Evolutionary conservation across 2,797 vertebrate species (phyloP).

Genomic region (Decapterus maruadsi): DNA sequence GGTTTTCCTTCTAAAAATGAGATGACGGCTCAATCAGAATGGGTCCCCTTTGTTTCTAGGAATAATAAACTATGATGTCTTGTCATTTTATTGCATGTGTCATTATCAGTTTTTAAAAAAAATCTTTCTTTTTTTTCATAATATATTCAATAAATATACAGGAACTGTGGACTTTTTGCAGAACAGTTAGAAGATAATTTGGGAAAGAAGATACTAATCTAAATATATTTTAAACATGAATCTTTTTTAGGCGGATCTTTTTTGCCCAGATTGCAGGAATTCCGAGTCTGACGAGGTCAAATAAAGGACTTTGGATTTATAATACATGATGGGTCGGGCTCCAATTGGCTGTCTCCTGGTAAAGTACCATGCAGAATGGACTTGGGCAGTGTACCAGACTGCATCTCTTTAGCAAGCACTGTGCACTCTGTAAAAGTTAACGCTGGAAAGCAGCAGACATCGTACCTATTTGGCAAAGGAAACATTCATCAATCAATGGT

Average conservation of each 20-base stretch:
- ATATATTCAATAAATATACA: slow-evolving; percentile 85
- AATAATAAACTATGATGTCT: slow-evolving; percentile 64
- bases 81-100: slow-evolving; percentile 72
- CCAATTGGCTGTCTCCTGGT: slow-evolving; percentile 35
- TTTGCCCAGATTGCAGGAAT: slow-evolving; percentile 49
- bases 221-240: slow-evolving; percentile 28
- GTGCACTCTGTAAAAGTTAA: slow-evolving; percentile 46
- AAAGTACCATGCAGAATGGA: slow-evolving; percentile 60
- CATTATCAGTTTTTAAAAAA: slow-evolving; percentile 60
- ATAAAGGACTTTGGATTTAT: slow-evolving; percentile 52
- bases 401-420: slow-evolving; percentile 47
- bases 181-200: slow-evolving; percentile 43
- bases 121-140: slow-evolving; percentile 42
- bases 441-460: slow-evolving; percentile 65
- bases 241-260: slow-evolving; percentile 29
- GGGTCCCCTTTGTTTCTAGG: slow-evolving; percentile 26
- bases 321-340: slow-evolving; percentile 51
- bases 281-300: slow-evolving; percentile 37
- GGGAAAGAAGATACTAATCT: slow-evolving; percentile 20
- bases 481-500: slow-evolving; percentile 78
- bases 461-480: slow-evolving; percentile 84
- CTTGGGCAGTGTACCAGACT: slow-evolving; percentile 52
- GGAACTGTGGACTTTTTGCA: slow-evolving; percentile 53
- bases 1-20: slow-evolving; percentile 64
- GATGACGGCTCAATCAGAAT: slow-evolving; percentile 31